Evolutionary conservation across 2,797 vertebrate genomes (phyloP), one percentile per base, ranked within the genome.

Genomic region (Zenarchopterus dispar): DNA sequence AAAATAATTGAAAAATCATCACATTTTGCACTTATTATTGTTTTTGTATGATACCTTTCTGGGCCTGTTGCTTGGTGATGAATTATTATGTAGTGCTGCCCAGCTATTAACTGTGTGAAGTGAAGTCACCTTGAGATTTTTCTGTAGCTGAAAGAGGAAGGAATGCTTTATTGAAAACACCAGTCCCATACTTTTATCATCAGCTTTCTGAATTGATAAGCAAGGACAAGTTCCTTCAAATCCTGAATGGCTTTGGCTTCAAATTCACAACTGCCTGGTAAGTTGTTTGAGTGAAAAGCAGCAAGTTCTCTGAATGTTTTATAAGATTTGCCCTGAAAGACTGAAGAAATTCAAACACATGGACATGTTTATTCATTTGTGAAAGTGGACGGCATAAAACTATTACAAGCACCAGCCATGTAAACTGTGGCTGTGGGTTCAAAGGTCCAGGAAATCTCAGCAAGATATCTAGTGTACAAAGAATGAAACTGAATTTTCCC

Each of bases 101-200:
- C 33, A 33, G 3, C n/a, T 23, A 52, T 64, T 51, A 77, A 67
- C 49, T 43, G 36, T 68, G 55, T 55, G 39, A 61, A 62, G 28
- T 48, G 65, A 69, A 51, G 61, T 74, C 72, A 84, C 71, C 61
- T 74, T 80, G 66, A 60, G 41, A 53, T 24, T 55, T 65, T 51
- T 46, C 2, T 17, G 21, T 0, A 0, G 53, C 44, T 54, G 39
- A 21, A 23, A 28, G 56, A 55, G 11, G 60, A 39, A 10, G 39
- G 62, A 63, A 54, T 36, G 45, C 43, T 67, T 76, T 52, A 56
- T 62, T 42, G 61, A 71, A 75, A 73, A 55, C 49, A 55, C 76
- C 53, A 71, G 41, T 42, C 53, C 48, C 36, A 51, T 52, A 47
- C 26, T 52, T 69, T 71, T 60, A 15, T 56, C 22, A 44, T 50